These are phyloP conservation scores for Eulithis testata DNA, from an alignment of 2,888 invertebrate species.

Conservation along the genomic window DNA sequence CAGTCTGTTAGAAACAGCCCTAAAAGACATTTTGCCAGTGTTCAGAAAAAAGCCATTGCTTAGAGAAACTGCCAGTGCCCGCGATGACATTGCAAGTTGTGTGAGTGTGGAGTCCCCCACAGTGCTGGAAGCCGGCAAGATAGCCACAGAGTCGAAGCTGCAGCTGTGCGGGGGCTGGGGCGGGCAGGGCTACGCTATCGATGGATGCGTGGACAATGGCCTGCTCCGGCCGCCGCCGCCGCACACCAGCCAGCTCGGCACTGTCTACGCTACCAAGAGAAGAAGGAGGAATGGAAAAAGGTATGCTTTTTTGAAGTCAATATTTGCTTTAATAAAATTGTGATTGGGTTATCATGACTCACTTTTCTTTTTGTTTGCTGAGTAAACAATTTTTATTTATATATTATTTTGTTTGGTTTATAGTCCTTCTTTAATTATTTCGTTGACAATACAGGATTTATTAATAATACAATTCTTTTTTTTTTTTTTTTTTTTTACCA, in stretches of 20 bases:
- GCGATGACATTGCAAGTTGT: conserved; percentile 6
- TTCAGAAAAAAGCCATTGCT: background rate
- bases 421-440: too few species aligned
- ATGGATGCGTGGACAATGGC: conserved; percentile 91
- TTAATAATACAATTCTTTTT: too few species aligned
- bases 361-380: too few species aligned
- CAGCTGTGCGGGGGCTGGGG: conserved; percentile 76
- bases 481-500: too few species aligned
- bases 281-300: conserved; percentile 98
- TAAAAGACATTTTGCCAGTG: background rate
- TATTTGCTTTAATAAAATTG: too few species aligned
- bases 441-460: too few species aligned
- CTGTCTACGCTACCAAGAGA: conserved; percentile 98
- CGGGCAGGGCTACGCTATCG: conserved; percentile 82
- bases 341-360: too few species aligned
- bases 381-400: too few species aligned
- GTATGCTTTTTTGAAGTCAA: too few species aligned
- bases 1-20: background rate
- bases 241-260: conserved; percentile 94
- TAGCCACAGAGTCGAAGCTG: conserved; percentile 79
- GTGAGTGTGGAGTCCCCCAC: conserved; percentile 6
- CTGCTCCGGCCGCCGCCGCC: conserved; percentile 90
- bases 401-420: too few species aligned
- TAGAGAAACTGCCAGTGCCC: background rate
- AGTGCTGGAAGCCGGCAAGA: conserved; percentile 68